Evolutionary conservation across 2,888 invertebrate species (phyloP).

Genomic region (Euzophera pinguis): DNA sequence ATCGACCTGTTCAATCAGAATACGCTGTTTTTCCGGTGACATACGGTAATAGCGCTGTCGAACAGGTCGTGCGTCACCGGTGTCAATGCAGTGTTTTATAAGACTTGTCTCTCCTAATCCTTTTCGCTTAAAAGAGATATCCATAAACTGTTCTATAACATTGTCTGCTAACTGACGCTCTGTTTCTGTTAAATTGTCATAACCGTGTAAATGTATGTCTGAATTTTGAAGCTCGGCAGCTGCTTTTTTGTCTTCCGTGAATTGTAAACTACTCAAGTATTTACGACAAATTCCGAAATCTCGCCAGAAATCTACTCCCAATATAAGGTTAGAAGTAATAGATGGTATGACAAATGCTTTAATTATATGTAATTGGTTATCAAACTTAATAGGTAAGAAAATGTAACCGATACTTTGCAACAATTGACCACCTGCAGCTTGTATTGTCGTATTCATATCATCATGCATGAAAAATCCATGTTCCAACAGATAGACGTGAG

Average conservation of each 20-base stretch:
- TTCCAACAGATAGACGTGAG: neutral
- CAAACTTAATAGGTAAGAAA: neutral
- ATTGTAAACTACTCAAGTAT: too few relatives aligned
- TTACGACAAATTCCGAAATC: too few relatives aligned
- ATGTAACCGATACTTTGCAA: neutral
- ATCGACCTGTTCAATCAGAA: constrained; percentile 13
- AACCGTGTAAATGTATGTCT: too few relatives aligned
- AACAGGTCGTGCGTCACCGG: constrained; percentile 9
- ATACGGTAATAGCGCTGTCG: constrained; percentile 15
- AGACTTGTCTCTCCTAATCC: constrained; percentile 23
- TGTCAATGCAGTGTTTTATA: constrained; percentile 19
- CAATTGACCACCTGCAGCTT: neutral
- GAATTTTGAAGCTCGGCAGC: too few relatives aligned
- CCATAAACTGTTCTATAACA: neutral
- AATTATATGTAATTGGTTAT: constrained; percentile 2
- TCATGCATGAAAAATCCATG: too few relatives aligned
- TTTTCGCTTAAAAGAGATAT: neutral
- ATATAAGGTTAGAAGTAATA: neutral
- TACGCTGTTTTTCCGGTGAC: constrained; percentile 20
- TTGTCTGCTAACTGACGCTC: neutral
- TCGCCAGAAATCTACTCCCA: neutral
- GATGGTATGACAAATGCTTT: neutral
- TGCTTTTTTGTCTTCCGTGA: too few relatives aligned
- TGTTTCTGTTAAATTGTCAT: neutral
- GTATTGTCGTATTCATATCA: too few relatives aligned